Conservation (phyloP, 2,113 vertebrate species). For the Eonycteris spelaea region DNA sequence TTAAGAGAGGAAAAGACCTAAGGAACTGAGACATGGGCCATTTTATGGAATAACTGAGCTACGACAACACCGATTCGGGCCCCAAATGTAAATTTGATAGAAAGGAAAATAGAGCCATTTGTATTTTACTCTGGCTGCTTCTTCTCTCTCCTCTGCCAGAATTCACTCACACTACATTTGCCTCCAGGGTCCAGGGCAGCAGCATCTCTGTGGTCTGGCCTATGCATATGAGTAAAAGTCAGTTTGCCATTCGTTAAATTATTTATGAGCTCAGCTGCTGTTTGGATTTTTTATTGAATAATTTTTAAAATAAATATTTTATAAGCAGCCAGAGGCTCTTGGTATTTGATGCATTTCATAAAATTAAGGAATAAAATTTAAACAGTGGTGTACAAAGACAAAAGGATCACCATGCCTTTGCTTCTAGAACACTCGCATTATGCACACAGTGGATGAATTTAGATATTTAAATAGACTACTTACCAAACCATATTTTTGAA, state of each 20-base stretch:
- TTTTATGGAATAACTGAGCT: not conserved
- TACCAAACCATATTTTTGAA: not conserved
- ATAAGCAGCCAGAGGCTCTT: conserved; percentile 63
- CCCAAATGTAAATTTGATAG: not conserved
- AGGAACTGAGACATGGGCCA: not conserved
- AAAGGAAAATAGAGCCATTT: not conserved
- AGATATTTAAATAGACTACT: not conserved
- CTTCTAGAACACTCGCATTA: not conserved
- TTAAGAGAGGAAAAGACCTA: not conserved
- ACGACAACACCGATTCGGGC: not conserved
- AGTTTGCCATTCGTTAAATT: conserved; percentile 61
- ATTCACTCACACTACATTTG: not conserved
- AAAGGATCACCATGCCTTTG: not conserved
- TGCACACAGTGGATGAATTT: not conserved
- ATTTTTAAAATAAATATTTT: conserved; percentile 71
- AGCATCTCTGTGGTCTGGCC: not conserved
- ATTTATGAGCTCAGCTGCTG: conserved; percentile 70
- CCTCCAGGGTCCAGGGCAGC: not conserved
- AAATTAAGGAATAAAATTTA: conserved; percentile 59
- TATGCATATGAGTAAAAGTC: conserved; percentile 19
- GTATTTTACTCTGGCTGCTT: not conserved
- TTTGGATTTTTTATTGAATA: conserved; percentile 59
- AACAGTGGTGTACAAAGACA: conserved; percentile 6
- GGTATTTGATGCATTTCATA: conserved; percentile 55
- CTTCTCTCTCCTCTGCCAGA: not conserved